Base-by-base conservation (phyloP, 2,888 invertebrate species). In the Drosophila greeni region DNA sequence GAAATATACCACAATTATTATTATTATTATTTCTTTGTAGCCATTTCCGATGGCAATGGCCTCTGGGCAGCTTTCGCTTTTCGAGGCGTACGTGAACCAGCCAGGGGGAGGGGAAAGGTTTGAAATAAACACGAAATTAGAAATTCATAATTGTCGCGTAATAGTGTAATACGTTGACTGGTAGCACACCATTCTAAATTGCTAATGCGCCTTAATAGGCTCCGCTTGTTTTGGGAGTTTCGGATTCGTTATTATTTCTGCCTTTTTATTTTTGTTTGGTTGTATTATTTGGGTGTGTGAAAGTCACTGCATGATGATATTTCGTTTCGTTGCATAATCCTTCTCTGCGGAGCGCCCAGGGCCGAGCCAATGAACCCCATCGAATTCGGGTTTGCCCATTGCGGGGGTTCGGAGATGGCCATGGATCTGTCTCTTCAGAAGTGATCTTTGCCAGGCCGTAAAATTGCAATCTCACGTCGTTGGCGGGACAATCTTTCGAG, bases 1-100 rank as follows among this genome's bases (percentile, higher is more conserved):
- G 42, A 51, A 66, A 66, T 58, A 66, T 58, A 68, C 61, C 9
- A 7, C 42, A 64, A 39, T 39, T n/a, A 47, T 57, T 47, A 40
- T n/a, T n/a, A n/a, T n/a, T n/a, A 47, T 34, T 47, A 31, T 39
- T 29, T 8, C 9, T 43, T 18, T 48, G 55, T 59, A 26, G 49
- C 58, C 66, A 75, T 78, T 85, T 79, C 80, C 84, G 76, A 85
- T 73, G 86, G 72, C 86, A 86, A 73, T 86, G 86, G 81, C 86
- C 80, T 73, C 56, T 70, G 52, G 11, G 26, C 52, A 77, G 86
- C 86, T 86, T 86, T 86, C 86, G 86, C 86, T 86, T 86, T 83
- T 74, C 16, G 48, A 55, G 47, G 51, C 57, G 69, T 80, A 82
- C 80, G 82, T 80, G 80, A 76, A 72, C 53, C 20, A 16, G 57